phyloP scores from a whole-genome alignment of 2,797 vertebrate genomes.

The Halcyon smyrnensis region DNA sequence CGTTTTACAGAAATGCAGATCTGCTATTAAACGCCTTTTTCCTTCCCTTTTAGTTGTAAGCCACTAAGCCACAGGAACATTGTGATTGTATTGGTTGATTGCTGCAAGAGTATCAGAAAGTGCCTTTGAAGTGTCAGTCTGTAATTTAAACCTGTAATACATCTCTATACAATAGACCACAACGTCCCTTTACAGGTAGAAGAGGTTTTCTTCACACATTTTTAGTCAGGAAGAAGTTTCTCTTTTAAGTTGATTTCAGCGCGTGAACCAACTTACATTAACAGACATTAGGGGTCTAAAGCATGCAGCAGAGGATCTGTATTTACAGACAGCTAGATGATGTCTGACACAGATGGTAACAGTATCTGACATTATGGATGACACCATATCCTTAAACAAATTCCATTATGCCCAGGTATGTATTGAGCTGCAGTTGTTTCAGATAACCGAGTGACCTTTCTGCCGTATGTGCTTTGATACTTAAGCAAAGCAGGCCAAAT shows the following conservation, averaged over 20 bases:
- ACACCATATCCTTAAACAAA: slow-evolving; percentile 19
- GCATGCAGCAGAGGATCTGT: not conserved
- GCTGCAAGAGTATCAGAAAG: not conserved
- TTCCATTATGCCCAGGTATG: slow-evolving; percentile 3
- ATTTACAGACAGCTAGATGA: not conserved
- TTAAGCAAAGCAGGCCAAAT: slow-evolving; percentile 31
- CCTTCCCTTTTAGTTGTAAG: not conserved
- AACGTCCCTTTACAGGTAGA: not conserved
- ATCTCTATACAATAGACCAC: not conserved
- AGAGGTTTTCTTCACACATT: not conserved
- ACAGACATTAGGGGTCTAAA: not conserved
- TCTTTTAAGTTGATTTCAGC: slow-evolving; percentile 1
- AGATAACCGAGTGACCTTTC: slow-evolving; percentile 18
- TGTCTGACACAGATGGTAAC: not conserved
- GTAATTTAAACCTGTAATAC: not conserved
- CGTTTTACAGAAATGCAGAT: not conserved
- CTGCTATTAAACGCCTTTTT: not conserved
- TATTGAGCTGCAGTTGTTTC: slow-evolving; percentile 24
- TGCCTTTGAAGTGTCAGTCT: not conserved
- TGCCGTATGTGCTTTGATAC: not conserved
- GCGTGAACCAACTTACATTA: not conserved
- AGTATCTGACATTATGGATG: slow-evolving; percentile 28
- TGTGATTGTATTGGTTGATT: not conserved
- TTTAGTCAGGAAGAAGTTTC: not conserved
- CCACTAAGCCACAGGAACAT: not conserved